Evolutionary conservation across 2,888 invertebrate genomes (phyloP).

Genomic region (Bembecia ichneumoniformis): DNA sequence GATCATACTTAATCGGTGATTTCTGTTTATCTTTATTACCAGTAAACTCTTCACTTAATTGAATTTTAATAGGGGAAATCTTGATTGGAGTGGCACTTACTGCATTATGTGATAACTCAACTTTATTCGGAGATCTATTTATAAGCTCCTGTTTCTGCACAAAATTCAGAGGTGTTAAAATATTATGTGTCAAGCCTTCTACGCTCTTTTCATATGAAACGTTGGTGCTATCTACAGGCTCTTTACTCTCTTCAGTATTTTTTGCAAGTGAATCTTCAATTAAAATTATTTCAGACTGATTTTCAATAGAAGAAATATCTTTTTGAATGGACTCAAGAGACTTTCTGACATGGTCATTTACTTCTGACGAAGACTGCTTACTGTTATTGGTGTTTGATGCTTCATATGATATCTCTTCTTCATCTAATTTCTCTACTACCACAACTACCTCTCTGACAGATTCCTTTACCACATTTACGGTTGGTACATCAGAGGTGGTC

Average conservation of each 20-base stretch:
- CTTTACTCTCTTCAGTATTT: background rate
- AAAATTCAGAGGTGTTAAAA: background rate
- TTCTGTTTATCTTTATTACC: background rate
- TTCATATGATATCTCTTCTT: conserved; percentile 21
- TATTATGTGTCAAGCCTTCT: background rate
- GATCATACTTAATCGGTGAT: background rate
- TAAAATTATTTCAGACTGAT: too few relatives aligned
- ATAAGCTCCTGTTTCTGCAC: background rate
- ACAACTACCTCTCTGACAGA: conserved; percentile 44
- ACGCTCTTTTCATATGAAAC: background rate
- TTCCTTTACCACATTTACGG: conserved; percentile 37
- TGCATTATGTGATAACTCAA: background rate
- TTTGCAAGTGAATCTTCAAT: background rate
- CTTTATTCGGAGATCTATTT: background rate
- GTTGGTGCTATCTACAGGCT: background rate
- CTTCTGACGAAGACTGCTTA: background rate
- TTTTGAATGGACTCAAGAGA: too few relatives aligned
- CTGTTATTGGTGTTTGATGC: background rate
- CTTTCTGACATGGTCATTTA: background rate
- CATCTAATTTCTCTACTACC: conserved; percentile 39
- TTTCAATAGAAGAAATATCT: too few relatives aligned
- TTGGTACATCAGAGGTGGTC: conserved; percentile 45
- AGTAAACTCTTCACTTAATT: background rate
- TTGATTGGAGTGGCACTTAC: background rate
- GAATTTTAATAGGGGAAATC: background rate